phyloP scores from a whole-genome alignment of 2,113 vertebrate genomes.

The Nothocercus julius region DNA sequence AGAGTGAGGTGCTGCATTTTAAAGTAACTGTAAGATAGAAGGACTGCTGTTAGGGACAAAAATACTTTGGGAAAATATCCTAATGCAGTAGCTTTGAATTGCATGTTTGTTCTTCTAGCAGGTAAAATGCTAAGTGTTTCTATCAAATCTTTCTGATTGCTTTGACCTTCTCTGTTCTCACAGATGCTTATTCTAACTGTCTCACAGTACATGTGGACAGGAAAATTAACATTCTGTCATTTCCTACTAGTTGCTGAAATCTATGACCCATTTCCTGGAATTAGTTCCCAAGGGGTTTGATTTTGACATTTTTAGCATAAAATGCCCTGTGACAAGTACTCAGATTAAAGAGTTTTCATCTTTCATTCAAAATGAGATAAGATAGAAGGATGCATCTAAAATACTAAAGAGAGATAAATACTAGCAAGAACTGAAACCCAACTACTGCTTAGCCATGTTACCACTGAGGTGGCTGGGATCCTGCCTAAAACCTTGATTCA shows the following conservation, averaged over 20 bases:
- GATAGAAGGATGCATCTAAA: not conserved
- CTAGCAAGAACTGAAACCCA: not conserved
- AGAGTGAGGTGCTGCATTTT: not conserved
- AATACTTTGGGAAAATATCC: not conserved
- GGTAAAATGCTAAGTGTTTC: slow-evolving; percentile 15
- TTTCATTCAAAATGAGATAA: not conserved
- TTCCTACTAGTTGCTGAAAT: not conserved
- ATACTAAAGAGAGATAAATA: not conserved
- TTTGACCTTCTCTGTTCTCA: not conserved
- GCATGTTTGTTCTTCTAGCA: not conserved
- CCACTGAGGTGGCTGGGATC: not conserved
- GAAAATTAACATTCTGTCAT: not conserved
- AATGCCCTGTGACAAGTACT: not conserved
- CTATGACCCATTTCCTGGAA: not conserved
- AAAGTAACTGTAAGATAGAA: not conserved
- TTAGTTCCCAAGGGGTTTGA: not conserved
- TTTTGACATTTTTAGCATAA: not conserved
- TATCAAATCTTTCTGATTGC: not conserved
- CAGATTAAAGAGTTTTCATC: not conserved
- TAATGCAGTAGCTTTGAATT: not conserved
- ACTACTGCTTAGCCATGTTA: not conserved
- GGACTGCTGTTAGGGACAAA: not conserved
- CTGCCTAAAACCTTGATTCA: not conserved
- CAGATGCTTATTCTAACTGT: not conserved
- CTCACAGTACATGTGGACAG: not conserved